Evolutionary conservation across 2,113 vertebrate genomes (phyloP), one percentile per base, ranked within the genome.

Genomic region (Sebastes fasciatus): DNA sequence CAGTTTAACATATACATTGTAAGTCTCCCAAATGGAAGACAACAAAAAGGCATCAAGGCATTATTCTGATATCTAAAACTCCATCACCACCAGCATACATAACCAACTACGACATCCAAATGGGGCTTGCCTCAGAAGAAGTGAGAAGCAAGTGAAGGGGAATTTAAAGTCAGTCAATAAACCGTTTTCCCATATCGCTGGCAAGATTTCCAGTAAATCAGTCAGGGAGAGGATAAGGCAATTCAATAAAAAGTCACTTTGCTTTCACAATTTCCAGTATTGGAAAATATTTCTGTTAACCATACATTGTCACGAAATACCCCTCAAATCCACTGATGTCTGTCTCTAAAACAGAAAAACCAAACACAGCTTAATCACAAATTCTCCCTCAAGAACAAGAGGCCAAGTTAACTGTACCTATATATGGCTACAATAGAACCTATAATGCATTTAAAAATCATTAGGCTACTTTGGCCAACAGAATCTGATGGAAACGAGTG

Each of bases 21-120:
- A 89, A 87, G 89, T 91, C 94, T 94, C 89, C 94, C 82, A 85
- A 89, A 78, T 77, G 86, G 93, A 93, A 95, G 94, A 95, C 92
- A 94, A 95, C 93, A 92, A 83, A 95, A 95, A 96, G 94, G 95
- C 95, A 95, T 94, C 91, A 90, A 95, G 95, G 95, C 93, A 94
- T 96, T 94, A 93, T 92, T 94, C 82, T 91, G 87, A 94, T 94
- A 94, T 94, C 88, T 87, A 89, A 87, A 92, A 89, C 74, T 83
- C 89, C 82, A 84, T 86, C 84, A 88, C 83, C 82, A 89, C 75
- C 64, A 46, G 79, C 79, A 64, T 43, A 62, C 65, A 74, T 60
- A 78, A 87, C 84, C 70, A 76, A 88, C 77, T 66, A 71, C 82
- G 82, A 88, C 89, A 92, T 89, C 88, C 88, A 80, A 3, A 67